These are phyloP conservation scores for Pachyseris speciosa DNA, from an alignment of 64 coral and sea anemone species.

Conservation along the genomic window DNA sequence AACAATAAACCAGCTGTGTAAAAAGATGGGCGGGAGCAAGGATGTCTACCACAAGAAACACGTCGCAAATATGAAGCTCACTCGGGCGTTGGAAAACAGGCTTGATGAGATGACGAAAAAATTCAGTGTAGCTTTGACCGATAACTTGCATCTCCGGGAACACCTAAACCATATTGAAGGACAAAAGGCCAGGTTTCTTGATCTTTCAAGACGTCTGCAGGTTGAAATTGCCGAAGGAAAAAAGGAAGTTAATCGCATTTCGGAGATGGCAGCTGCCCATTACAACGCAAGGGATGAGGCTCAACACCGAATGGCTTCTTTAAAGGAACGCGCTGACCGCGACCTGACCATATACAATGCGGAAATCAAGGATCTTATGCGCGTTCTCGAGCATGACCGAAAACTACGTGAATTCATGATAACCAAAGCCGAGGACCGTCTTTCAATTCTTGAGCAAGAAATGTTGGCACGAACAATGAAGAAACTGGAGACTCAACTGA, in stretches of 20 bases:
- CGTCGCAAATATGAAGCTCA: slow-evolving; percentile 76
- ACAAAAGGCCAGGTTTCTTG: slow-evolving; percentile 82
- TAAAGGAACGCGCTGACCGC: slow-evolving; percentile 83
- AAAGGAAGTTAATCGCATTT: slow-evolving; percentile 77
- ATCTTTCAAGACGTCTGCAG: slow-evolving; percentile 61
- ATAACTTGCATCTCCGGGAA: slow-evolving; percentile 65
- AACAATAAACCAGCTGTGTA: slow-evolving; percentile 41
- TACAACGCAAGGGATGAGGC: slow-evolving; percentile 92
- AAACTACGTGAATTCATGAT: slow-evolving; percentile 94
- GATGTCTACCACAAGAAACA: slow-evolving; percentile 69
- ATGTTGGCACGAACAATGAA: slow-evolving; percentile 53
- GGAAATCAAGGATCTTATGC: slow-evolving; percentile 89
- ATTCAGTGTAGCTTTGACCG: slow-evolving; percentile 81
- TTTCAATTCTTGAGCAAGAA: slow-evolving; percentile 72
- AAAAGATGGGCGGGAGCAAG: slow-evolving; percentile 67
- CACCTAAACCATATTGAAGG: slow-evolving; percentile 75
- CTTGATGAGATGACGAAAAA: slow-evolving; percentile 85
- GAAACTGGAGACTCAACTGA: slow-evolving; percentile 60
- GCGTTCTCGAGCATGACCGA: slow-evolving; percentile 84
- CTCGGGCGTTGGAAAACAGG: slow-evolving; percentile 87
- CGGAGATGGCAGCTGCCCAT: slow-evolving; percentile 74
- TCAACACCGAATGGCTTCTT: slow-evolving; percentile 89
- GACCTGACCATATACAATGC: slow-evolving; percentile 85
- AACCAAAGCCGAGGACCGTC: slow-evolving; percentile 85
- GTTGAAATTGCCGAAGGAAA: slow-evolving; percentile 73